Evolutionary conservation across 2,888 invertebrate species (phyloP).

Genomic region (Cataglyphis rosenhaueri): DNA sequence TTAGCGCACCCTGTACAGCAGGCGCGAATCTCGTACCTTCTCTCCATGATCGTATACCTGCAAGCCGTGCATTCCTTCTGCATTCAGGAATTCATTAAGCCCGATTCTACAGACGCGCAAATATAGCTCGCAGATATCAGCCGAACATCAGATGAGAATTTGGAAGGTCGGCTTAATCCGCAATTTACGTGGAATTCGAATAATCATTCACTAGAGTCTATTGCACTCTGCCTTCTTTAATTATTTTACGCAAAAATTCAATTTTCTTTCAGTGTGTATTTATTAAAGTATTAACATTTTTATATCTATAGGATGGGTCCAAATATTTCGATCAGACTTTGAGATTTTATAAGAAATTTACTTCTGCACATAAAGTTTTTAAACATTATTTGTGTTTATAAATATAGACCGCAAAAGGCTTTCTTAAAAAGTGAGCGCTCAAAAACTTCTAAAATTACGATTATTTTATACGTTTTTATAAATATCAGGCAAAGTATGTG

Average conservation of each 20-base stretch:
- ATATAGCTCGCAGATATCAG: constrained; percentile 51
- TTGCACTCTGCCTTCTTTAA: not conserved
- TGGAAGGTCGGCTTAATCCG: constrained; percentile 39
- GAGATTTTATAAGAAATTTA: no score
- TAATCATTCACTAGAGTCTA: not conserved
- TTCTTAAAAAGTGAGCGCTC: no score
- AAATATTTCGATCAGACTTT: no score
- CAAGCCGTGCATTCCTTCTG: constrained; percentile 54
- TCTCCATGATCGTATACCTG: constrained; percentile 30
- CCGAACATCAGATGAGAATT: constrained; percentile 43
- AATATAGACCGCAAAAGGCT: no score
- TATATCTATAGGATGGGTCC: no score
- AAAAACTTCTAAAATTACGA: no score
- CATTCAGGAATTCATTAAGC: constrained; percentile 61
- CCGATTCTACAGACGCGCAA: constrained; percentile 51
- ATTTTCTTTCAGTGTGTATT: not conserved
- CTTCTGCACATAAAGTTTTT: no score
- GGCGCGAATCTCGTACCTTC: constrained; percentile 50
- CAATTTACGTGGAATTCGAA: constrained; percentile 51
- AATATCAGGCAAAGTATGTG: no score
- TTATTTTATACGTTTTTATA: no score
- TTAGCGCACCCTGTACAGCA: constrained; percentile 36
- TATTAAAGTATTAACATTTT: not conserved
- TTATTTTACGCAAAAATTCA: not conserved
- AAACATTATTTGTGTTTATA: no score